phyloP scores from a whole-genome alignment of 2,797 vertebrate genomes.

The Ispidina lecontei region DNA sequence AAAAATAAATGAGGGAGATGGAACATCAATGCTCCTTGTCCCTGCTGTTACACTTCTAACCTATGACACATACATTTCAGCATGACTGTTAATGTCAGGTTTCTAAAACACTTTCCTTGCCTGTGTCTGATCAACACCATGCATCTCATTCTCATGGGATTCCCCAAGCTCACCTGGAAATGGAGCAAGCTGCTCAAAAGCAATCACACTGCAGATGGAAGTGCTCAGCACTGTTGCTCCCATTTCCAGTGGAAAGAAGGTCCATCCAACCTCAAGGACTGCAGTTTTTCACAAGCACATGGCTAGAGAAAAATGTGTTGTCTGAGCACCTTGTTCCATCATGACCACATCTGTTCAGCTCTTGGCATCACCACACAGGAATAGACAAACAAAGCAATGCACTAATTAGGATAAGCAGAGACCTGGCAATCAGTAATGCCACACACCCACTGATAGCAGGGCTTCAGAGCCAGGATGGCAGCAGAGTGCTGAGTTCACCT shows the following conservation, averaged over 20 bases:
- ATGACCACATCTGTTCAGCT: background rate
- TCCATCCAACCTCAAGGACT: background rate
- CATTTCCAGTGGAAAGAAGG: background rate
- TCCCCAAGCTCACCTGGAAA: background rate
- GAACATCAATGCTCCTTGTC: background rate
- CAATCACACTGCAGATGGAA: accelerated
- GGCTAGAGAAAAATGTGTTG: background rate
- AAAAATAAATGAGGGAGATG: background rate
- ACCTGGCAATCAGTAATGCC: background rate
- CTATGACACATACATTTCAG: accelerated
- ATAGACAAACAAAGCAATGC: background rate
- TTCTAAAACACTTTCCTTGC: background rate
- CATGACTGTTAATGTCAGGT: background rate
- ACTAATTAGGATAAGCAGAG: accelerated
- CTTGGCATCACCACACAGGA: accelerated
- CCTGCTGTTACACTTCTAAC: background rate
- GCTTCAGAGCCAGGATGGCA: background rate
- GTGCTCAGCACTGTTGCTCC: accelerated
- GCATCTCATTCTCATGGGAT: accelerated
- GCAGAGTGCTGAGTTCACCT: background rate
- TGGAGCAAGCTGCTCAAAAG: background rate
- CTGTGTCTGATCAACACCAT: background rate
- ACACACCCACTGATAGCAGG: background rate
- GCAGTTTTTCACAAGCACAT: accelerated
- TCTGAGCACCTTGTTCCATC: background rate